Conservation (phyloP, 2,113 vertebrate genomes). For the Fregata magnificens region DNA sequence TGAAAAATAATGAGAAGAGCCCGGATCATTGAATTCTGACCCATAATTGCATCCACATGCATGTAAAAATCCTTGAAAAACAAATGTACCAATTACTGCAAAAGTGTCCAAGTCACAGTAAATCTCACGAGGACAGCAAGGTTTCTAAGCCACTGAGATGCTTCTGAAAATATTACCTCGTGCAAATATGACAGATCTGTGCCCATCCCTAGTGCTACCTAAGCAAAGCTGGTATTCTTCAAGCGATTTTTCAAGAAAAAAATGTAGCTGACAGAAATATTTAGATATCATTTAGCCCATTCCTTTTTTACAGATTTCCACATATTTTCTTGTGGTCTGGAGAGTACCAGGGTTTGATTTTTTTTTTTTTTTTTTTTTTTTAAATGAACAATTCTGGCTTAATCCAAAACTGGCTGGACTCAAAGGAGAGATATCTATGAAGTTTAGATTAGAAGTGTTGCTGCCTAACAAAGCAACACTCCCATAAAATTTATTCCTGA, state of each 20-base stretch:
- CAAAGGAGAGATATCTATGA: background rate
- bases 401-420: background rate
- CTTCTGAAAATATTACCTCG: constrained; percentile 32
- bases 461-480: background rate
- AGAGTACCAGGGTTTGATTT: constrained; percentile 31
- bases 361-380: background rate
- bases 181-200: background rate
- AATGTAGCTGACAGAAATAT: background rate
- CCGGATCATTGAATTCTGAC: background rate
- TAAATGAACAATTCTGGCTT: background rate
- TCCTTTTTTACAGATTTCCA: background rate
- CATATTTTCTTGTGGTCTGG: background rate
- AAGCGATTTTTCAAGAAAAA: background rate
- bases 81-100: background rate
- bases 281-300: background rate
- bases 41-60: background rate
- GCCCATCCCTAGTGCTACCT: background rate
- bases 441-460: background rate
- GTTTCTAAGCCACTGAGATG: constrained; percentile 13
- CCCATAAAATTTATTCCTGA: background rate
- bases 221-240: background rate
- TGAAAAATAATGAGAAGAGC: background rate
- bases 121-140: background rate
- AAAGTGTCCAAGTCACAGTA: background rate
- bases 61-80: background rate